Evolutionary conservation across 2,797 vertebrate genomes (phyloP).

Genomic region (Clarias fuscus): DNA sequence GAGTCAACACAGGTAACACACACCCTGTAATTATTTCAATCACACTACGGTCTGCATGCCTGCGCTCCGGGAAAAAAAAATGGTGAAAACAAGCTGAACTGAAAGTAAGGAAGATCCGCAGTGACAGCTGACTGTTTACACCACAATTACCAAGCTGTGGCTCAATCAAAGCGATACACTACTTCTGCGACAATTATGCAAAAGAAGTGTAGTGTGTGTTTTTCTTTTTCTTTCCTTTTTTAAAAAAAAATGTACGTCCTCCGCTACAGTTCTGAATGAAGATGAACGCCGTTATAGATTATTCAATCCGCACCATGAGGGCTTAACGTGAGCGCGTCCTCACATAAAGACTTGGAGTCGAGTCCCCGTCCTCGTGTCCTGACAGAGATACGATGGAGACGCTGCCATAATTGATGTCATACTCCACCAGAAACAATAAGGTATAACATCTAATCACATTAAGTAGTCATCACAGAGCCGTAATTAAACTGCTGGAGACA

Average conservation of each 20-base stretch:
- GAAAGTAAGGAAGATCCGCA: slow-evolving; percentile 65
- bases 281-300: slow-evolving; percentile 61
- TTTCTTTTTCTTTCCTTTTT: neutral
- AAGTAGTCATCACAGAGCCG: slow-evolving; percentile 77
- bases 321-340: neutral
- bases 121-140: slow-evolving; percentile 77
- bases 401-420: slow-evolving; percentile 76
- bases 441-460: slow-evolving; percentile 79
- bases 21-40: slow-evolving; percentile 80
- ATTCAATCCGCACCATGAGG: slow-evolving; percentile 65
- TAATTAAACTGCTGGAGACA: slow-evolving; percentile 82
- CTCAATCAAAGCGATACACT: slow-evolving; percentile 77
- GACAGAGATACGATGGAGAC: slow-evolving; percentile 71
- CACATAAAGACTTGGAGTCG: too few relatives aligned
- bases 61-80: neutral
- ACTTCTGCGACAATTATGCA: slow-evolving; percentile 71
- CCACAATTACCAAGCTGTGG: slow-evolving; percentile 76
- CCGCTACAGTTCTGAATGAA: slow-evolving; percentile 12
- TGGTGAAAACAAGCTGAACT: slow-evolving; percentile 20
- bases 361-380: slow-evolving; percentile 58
- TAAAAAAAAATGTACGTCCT: slow-evolving; percentile 8
- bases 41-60: slow-evolving; percentile 71
- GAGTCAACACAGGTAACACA: slow-evolving; percentile 72
- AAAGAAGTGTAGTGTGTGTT: slow-evolving; percentile 60
- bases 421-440: slow-evolving; percentile 77